A percentile compares a stretch with the other conserved stretches of the same genome.
Conservation (phyloP, 2,797 vertebrate genomes). For the Anolis apletophallus region DNA sequence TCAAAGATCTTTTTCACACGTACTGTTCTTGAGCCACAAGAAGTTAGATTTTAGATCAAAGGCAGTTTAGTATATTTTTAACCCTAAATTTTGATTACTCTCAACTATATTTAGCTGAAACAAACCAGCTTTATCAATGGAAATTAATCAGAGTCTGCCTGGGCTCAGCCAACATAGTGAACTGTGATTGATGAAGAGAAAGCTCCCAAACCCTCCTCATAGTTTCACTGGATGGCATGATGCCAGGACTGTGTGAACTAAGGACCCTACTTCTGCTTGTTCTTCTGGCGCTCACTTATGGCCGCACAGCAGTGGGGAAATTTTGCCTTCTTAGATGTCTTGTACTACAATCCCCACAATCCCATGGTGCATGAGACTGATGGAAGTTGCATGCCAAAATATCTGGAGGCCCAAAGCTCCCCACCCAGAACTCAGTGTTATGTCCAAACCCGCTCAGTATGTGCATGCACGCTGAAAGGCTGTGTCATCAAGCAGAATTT, state of each 20-base stretch:
- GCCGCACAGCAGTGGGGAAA: too few relatives aligned
- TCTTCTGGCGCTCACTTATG: background rate
- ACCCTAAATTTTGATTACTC: background rate
- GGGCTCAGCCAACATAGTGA: background rate
- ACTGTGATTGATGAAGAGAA: background rate
- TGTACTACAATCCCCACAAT: too few relatives aligned
- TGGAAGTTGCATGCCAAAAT: background rate
- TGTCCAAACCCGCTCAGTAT: background rate
- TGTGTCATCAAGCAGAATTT: background rate
- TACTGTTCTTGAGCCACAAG: background rate
- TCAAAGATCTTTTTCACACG: too few relatives aligned
- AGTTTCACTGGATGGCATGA: too few relatives aligned
- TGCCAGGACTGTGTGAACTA: background rate
- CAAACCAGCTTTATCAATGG: background rate
- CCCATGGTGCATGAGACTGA: background rate
- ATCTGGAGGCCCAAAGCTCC: background rate
- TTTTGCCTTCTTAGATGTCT: too few relatives aligned
- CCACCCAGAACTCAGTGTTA: background rate
- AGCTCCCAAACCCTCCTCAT: too few relatives aligned
- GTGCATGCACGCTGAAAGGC: background rate
- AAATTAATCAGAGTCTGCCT: background rate
- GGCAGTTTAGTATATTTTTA: background rate
- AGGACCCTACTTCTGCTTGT: background rate
- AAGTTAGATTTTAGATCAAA: background rate
- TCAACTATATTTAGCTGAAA: background rate